phyloP scores from a whole-genome alignment of 2,113 vertebrate genomes.

The Oryzias celebensis region DNA sequence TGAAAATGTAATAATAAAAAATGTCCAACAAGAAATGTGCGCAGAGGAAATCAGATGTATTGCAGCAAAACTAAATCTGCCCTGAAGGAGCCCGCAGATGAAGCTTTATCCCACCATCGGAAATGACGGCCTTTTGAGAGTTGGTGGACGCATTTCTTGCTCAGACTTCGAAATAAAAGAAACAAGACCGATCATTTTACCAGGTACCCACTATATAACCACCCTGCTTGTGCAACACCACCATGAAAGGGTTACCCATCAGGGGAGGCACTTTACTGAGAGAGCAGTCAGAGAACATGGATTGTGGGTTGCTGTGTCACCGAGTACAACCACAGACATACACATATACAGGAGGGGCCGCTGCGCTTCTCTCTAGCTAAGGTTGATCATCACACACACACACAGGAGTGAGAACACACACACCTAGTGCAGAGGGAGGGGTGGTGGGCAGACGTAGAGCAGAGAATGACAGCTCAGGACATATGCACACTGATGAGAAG shows the following conservation, averaged over 20 bases:
- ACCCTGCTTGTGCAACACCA: neutral
- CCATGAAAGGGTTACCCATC: neutral
- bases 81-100: neutral
- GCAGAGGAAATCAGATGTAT: slow-evolving; percentile 9
- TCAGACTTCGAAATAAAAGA: neutral
- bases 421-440: no score
- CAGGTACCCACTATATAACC: neutral
- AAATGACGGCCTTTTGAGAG: neutral
- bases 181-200: neutral
- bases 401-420: no score
- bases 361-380: no score
- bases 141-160: neutral
- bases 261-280: neutral
- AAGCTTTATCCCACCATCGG: neutral
- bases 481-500: no score
- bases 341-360: no score
- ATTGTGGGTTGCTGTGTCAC: neutral
- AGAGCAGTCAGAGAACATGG: neutral
- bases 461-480: no score
- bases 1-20: slow-evolving; percentile 18
- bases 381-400: no score
- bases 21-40: slow-evolving; percentile 18
- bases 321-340: no score
- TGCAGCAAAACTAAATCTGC: neutral
- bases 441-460: no score